These are phyloP conservation scores for Holacanthus passer DNA, from an alignment of 2,113 vertebrate genomes.

Conservation along the genomic window DNA sequence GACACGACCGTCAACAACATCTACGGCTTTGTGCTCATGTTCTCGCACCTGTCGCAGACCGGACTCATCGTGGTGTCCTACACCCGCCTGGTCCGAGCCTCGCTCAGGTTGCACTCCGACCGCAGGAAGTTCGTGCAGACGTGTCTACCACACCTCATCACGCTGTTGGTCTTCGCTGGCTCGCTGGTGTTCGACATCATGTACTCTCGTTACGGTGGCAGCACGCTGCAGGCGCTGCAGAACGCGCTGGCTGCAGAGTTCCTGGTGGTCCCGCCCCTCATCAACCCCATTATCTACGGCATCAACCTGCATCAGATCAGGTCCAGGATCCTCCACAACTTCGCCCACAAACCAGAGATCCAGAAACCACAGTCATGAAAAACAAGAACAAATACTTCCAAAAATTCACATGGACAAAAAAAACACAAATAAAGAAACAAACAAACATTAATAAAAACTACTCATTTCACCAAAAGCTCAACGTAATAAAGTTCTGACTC, in stretches of 20 bases:
- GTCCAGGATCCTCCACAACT: conserved; percentile 25
- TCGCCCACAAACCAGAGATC: neutral
- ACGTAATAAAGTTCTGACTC: too few relatives aligned
- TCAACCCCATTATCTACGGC: conserved; percentile 82
- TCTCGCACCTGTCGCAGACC: conserved; percentile 51
- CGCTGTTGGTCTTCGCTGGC: conserved; percentile 62
- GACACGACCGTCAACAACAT: conserved; percentile 62
- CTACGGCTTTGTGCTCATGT: conserved; percentile 56
- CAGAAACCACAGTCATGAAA: neutral
- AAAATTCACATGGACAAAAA: too few relatives aligned
- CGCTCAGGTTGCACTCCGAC: conserved; percentile 32
- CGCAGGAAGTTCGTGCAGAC: conserved; percentile 74
- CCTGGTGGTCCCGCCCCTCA: conserved; percentile 75
- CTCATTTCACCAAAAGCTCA: too few relatives aligned
- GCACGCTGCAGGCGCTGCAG: conserved; percentile 23
- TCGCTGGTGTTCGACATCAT: conserved; percentile 63
- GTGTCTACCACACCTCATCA: conserved; percentile 73
- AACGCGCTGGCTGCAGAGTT: conserved; percentile 67
- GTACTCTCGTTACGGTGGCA: conserved; percentile 64
- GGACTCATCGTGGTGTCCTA: conserved; percentile 72
- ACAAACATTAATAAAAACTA: too few relatives aligned
- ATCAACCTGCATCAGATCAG: conserved; percentile 75
- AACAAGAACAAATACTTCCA: neutral
- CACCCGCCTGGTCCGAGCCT: conserved; percentile 41
- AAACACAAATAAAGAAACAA: too few relatives aligned